Percentiles rank a stretch among this genome's conserved stretches.
These are phyloP conservation scores for Notocelia uddmanniana DNA, from an alignment of 2,888 invertebrate species.

Conservation along the genomic window DNA sequence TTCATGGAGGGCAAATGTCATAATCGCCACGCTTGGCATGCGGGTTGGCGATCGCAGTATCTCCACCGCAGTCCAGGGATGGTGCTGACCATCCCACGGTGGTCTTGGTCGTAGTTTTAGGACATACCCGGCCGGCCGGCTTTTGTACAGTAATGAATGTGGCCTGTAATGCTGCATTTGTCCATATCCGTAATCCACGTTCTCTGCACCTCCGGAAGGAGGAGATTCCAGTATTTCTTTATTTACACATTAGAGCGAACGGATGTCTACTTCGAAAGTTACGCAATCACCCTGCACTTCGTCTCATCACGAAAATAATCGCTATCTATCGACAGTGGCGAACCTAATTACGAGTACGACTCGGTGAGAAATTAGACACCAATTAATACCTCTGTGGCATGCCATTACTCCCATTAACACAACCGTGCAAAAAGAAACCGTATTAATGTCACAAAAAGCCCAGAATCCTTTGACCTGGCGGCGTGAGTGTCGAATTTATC, in stretches of 20 bases:
- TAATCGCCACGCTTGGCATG: no score
- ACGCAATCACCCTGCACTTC: background rate
- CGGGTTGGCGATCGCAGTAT: no score
- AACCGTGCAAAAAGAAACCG: background rate
- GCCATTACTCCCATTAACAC: conserved; percentile 8
- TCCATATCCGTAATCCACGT: no score
- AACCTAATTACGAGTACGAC: background rate
- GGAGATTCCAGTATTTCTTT: no score
- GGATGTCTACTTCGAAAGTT: background rate
- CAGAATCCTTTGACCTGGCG: background rate
- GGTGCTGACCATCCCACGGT: no score
- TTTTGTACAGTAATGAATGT: no score
- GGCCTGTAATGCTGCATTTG: no score
- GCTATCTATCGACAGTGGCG: background rate
- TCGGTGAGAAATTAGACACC: conserved; percentile 16
- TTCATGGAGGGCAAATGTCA: no score
- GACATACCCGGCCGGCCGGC: no score
- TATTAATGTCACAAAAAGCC: background rate
- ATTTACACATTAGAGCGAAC: background rate
- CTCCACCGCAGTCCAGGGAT: no score
- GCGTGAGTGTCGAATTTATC: background rate
- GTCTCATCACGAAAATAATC: background rate
- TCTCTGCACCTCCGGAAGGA: no score
- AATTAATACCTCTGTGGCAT: conserved; percentile 13
- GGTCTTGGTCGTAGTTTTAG: no score